Percentiles rank a stretch among this genome's conserved stretches.
Evolutionary conservation across 2,113 vertebrate species (phyloP).

Genomic region (Syrmaticus mikado): DNA sequence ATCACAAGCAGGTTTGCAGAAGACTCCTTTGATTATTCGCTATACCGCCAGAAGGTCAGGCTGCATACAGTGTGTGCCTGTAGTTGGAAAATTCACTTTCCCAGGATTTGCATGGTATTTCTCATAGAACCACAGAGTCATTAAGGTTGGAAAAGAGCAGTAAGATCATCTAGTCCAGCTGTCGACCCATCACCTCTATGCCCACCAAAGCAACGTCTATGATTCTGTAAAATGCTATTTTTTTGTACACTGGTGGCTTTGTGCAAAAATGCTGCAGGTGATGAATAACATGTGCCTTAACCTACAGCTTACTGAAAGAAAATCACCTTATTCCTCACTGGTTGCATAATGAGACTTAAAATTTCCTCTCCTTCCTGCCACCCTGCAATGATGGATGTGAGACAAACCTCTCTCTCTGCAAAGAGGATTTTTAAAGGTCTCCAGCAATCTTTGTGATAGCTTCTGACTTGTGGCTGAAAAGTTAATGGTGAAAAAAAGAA

Average conservation of each 20-base stretch:
- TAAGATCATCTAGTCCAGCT: no score
- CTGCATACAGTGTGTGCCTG: not conserved
- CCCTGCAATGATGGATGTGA: not conserved
- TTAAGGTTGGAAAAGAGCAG: no score
- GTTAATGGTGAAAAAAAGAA: not conserved
- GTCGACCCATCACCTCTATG: no score
- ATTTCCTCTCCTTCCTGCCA: not conserved
- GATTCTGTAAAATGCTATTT: not conserved
- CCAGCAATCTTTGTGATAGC: not conserved
- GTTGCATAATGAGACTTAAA: not conserved
- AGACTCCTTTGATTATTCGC: conserved; percentile 20
- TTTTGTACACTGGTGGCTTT: not conserved
- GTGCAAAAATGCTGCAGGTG: not conserved
- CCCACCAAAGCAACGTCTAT: no score
- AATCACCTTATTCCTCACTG: not conserved
- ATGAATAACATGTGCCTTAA: not conserved
- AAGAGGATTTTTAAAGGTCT: conserved; percentile 7
- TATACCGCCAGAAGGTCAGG: conserved; percentile 26
- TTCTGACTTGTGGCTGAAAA: not conserved
- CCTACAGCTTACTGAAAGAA: not conserved
- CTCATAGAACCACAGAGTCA: not conserved
- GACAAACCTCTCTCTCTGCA: not conserved
- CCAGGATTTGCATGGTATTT: conserved; percentile 8
- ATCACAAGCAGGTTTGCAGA: conserved; percentile 6
- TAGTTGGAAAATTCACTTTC: not conserved